Conservation (phyloP, 1,140 invertebrate genomes). For the Macrostomum lignano region DNA sequence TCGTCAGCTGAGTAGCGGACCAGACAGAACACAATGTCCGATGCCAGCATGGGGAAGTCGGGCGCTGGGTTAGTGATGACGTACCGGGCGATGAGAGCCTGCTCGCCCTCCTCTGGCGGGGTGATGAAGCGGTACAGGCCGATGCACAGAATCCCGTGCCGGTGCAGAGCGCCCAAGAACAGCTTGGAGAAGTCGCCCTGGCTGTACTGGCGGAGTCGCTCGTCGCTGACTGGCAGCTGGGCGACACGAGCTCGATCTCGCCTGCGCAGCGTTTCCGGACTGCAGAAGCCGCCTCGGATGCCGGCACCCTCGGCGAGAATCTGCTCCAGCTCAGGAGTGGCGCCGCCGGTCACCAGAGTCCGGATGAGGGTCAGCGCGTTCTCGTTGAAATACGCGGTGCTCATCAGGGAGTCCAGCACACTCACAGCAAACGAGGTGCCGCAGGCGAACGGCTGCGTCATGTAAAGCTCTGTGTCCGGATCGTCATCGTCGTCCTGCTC, state of each 20-base stretch:
- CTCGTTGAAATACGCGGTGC: constrained; percentile 41
- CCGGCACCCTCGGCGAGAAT: constrained; percentile 93
- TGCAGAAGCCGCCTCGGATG: neutral
- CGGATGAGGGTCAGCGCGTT: constrained; percentile 56
- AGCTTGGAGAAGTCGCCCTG: neutral
- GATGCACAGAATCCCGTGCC: neutral
- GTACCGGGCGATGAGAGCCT: no score
- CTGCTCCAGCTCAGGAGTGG: constrained; percentile 85
- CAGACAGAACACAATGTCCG: constrained; percentile 83
- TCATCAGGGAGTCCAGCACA: constrained; percentile 90
- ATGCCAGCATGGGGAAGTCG: constrained; percentile 71
- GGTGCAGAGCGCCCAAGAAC: neutral
- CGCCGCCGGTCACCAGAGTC: constrained; percentile 87
- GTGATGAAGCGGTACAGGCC: no score
- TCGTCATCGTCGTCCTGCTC: constrained; percentile 92
- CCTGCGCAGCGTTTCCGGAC: constrained; percentile 4
- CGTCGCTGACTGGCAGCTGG: constrained; percentile 6
- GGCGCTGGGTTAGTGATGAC: constrained; percentile 97
- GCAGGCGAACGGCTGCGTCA: constrained; percentile 91
- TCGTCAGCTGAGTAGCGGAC: no score
- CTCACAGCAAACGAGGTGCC: constrained; percentile 92
- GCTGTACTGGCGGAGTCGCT: no score
- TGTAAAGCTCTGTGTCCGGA: constrained; percentile 82
- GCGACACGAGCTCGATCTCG: constrained; percentile 7
- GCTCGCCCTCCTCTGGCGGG: no score